Evolutionary conservation across 1,140 invertebrate species (phyloP), one percentile per base, ranked within the genome.

Genomic region (Leucophenga varia): DNA sequence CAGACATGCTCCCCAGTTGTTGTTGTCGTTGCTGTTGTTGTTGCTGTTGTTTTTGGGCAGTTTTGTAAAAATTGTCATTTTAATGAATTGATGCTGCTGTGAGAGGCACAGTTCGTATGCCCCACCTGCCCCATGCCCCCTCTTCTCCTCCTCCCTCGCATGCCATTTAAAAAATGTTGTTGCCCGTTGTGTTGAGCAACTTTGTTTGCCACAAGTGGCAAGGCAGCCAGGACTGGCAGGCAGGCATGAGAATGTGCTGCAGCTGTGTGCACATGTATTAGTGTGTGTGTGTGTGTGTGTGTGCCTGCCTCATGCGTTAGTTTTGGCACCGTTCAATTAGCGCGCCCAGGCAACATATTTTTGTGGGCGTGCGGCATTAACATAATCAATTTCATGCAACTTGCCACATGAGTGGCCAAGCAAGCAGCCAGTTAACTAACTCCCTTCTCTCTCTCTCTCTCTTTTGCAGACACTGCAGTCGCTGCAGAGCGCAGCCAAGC

Each of bases 401-500:
- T n/a, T n/a, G n/a, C n/a, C n/a, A n/a, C n/a, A n/a, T n/a, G n/a
- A n/a, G n/a, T n/a, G n/a, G n/a, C n/a, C n/a, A n/a, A n/a, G n/a
- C n/a, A n/a, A n/a, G n/a, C n/a, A n/a, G n/a, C n/a, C n/a, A n/a
- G n/a, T n/a, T n/a, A n/a, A n/a, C n/a, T n/a, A n/a, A n/a, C n/a
- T n/a, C n/a, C 13, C 18, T 20, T 21, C n/a, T 22, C 18, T 46
- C 32, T 52, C 9, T 42, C n/a, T n/a, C n/a, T n/a, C n/a, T n/a
- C n/a, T 40, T 17, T 54, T 55, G 1, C 43, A 73, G 72, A 72
- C 69, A 17, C 82, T 85, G 52, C 84, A 87, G 88, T 90, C 87
- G 63, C 80, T 93, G 70, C 90, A 96, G 82, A 94, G 91, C 63
- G 93, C 95, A 55, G 93, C 92, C 65, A 83, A 91, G 64, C 81